Percentiles rank a stretch among this genome's conserved stretches.
Conservation (phyloP, 2,888 invertebrate species). For the Disparrhopalites patrizii region DNA sequence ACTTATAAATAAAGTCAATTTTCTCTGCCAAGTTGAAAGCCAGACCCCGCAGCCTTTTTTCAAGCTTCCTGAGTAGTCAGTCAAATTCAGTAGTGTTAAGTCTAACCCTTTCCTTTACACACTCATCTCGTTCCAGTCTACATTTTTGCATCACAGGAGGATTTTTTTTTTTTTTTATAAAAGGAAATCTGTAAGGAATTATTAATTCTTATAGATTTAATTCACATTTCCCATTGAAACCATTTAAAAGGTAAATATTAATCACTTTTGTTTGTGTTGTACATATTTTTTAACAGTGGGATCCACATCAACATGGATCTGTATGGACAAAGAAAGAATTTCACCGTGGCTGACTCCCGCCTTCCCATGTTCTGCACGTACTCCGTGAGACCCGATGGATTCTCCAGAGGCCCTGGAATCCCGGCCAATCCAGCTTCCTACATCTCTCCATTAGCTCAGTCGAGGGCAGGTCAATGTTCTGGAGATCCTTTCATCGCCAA, state of each 20-base stretch:
- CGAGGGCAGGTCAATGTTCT: slow-evolving; percentile 12
- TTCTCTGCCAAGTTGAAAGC: slow-evolving; percentile 29
- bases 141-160: background rate
- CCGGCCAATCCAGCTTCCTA: background rate
- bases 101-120: slow-evolving; percentile 13
- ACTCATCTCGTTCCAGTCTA: background rate
- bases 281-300: too few species aligned
- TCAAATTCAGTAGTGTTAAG: too few species aligned
- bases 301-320: too few species aligned
- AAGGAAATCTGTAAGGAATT: too few species aligned
- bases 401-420: background rate
- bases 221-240: too few species aligned
- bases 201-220: too few species aligned
- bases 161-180: background rate
- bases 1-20: slow-evolving; percentile 25
- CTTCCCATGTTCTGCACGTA: slow-evolving; percentile 27
- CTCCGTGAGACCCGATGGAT: slow-evolving; percentile 19
- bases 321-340: slow-evolving; percentile 13
- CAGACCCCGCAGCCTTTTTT: slow-evolving; percentile 12
- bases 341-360: slow-evolving; percentile 25
- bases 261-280: too few species aligned
- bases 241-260: too few species aligned
- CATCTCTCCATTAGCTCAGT: background rate
- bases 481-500: slow-evolving; percentile 21
- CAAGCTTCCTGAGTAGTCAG: slow-evolving; percentile 2